A percentile compares a stretch with the other conserved stretches of the same genome.
Evolutionary conservation across 2,797 vertebrate genomes (phyloP).

Genomic region (Peromyscus eremicus): DNA sequence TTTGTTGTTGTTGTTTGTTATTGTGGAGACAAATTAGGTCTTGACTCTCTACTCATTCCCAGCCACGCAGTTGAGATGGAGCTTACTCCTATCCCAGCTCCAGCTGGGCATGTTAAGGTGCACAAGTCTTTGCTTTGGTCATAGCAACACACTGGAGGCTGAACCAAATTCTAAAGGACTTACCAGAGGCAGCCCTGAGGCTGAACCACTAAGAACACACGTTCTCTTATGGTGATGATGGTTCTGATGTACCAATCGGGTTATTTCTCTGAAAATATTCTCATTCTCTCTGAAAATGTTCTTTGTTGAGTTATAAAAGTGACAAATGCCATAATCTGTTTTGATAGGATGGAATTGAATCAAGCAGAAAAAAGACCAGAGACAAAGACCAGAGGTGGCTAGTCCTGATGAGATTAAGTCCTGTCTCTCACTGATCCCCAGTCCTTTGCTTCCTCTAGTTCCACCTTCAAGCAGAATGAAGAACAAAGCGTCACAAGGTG

Average conservation of each 20-base stretch:
- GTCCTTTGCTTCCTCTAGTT: neutral
- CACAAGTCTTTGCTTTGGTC: neutral
- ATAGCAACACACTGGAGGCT: neutral
- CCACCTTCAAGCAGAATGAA: neutral
- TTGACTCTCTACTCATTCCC: neutral
- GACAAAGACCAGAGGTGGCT: neutral
- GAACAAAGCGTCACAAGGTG: no score
- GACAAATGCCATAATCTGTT: neutral
- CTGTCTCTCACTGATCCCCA: neutral
- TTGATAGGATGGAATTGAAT: neutral
- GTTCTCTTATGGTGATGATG: neutral
- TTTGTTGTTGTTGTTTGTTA: no score
- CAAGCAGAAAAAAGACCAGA: conserved; percentile 13
- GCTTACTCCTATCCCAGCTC: neutral
- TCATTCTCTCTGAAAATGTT: neutral
- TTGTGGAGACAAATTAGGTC: neutral
- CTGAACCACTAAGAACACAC: neutral
- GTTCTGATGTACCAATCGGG: neutral
- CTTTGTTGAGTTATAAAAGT: neutral
- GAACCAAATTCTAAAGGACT: neutral
- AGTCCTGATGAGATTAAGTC: neutral
- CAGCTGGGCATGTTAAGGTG: neutral
- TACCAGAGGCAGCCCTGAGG: neutral
- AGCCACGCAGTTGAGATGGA: neutral
- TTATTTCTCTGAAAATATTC: conserved; percentile 21